Percentiles rank a stretch among this genome's conserved stretches.
Conservation (phyloP, 2,113 vertebrate species). For the Melanerpes aurifrons region DNA sequence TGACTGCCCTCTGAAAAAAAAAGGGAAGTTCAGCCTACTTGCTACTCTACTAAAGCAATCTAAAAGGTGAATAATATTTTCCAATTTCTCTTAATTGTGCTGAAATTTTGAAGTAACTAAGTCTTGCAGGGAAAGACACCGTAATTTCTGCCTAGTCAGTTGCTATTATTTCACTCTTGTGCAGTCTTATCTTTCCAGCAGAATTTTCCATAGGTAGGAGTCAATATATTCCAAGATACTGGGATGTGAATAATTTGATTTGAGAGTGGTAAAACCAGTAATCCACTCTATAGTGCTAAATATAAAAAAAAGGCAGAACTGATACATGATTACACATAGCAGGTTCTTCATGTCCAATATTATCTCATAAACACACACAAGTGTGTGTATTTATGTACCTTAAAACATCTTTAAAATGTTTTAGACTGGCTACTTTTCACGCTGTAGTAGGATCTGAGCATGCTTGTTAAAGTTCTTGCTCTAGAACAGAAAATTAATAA, state of each 20-base stretch:
- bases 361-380: not conserved
- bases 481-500: not conserved
- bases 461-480: not conserved
- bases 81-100: not conserved
- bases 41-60: conserved; percentile 46
- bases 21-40: not conserved
- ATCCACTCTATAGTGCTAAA: not conserved
- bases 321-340: not conserved
- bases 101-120: not conserved
- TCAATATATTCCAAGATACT: not conserved
- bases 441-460: not conserved
- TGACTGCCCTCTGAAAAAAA: conserved; percentile 31
- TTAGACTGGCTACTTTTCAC: not conserved
- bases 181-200: not conserved
- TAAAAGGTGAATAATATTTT: conserved; percentile 13
- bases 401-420: not conserved
- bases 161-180: not conserved
- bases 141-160: not conserved
- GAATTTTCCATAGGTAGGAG: not conserved
- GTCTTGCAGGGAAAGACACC: conserved; percentile 18
- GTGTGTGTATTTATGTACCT: not conserved
- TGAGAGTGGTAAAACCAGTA: not conserved
- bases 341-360: not conserved
- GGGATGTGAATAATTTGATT: not conserved
- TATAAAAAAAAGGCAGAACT: not conserved